Evolutionary conservation across 1,140 invertebrate species (phyloP).

Genomic region (Drosophila ogumai): DNA sequence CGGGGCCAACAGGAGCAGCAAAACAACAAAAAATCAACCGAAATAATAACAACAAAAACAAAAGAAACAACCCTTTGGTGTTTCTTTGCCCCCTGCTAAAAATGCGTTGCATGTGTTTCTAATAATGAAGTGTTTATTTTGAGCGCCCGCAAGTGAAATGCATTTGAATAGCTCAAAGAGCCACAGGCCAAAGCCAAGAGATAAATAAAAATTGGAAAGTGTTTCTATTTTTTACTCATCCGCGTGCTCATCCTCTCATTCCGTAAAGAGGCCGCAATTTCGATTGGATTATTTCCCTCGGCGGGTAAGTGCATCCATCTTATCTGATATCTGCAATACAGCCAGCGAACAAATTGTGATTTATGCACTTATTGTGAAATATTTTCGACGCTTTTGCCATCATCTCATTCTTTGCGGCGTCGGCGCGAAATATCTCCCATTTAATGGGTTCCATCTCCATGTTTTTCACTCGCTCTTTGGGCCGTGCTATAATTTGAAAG

Average conservation of each 20-base stretch:
- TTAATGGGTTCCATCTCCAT: constrained; percentile 33
- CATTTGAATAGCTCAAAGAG: constrained; percentile 45
- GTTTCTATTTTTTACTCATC: constrained; percentile 24
- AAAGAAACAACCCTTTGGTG: constrained; percentile 35
- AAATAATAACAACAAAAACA: constrained; percentile 42
- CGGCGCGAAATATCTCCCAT: constrained; percentile 32
- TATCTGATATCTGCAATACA: constrained; percentile 20
- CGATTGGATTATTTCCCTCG: constrained; percentile 38
- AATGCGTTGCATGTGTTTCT: constrained; percentile 69
- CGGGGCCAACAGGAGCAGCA: constrained; percentile 17
- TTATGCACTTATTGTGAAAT: constrained; percentile 48
- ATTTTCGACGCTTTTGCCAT: constrained; percentile 33
- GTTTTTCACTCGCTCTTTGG: constrained; percentile 11
- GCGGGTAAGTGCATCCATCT: constrained; percentile 36
- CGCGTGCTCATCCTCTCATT: not conserved
- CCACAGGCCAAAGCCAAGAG: constrained; percentile 30
- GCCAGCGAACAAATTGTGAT: constrained; percentile 40
- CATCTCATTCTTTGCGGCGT: constrained; percentile 20
- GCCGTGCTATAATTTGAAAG: constrained; percentile 16
- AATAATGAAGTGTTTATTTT: constrained; percentile 83
- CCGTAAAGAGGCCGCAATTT: constrained; percentile 3
- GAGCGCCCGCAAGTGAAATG: constrained; percentile 55
- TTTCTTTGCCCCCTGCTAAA: constrained; percentile 25
- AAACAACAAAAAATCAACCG: constrained; percentile 8
- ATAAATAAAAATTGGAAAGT: constrained; percentile 54